Evolutionary conservation across 2,888 invertebrate species (phyloP).

Genomic region (Plagodis dolabraria): DNA sequence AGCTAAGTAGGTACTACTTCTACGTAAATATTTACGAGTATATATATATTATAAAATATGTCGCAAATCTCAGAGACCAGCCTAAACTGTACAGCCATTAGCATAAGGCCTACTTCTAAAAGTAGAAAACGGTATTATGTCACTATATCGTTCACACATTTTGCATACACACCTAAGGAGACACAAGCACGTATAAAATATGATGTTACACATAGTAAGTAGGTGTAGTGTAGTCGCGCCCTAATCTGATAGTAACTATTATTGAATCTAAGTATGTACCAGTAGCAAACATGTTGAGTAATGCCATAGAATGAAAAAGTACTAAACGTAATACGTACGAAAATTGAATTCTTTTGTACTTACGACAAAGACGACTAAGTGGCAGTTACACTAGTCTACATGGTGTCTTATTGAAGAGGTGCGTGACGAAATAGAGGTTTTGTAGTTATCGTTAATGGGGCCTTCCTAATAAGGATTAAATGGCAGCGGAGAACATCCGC

Average conservation of each 20-base stretch:
- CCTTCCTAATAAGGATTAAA: constrained; percentile 11
- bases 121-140: constrained; percentile 20
- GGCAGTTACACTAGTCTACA: constrained; percentile 23
- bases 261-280: neutral
- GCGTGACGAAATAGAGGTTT: constrained; percentile 14
- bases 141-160: constrained; percentile 12
- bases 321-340: neutral
- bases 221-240: constrained; percentile 13
- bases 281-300: constrained; percentile 14
- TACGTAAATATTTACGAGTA: neutral
- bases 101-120: constrained; percentile 14
- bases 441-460: constrained; percentile 5
- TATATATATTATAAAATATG: neutral
- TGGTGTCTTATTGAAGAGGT: constrained; percentile 19
- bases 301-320: neutral
- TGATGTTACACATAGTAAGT: constrained; percentile 3
- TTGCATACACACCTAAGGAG: constrained; percentile 10
- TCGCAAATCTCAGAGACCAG: constrained; percentile 3
- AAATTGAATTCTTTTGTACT: constrained; percentile 26
- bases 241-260: neutral
- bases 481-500: constrained; percentile 1
- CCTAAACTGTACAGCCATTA: constrained; percentile 11
- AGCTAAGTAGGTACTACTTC: too few species aligned
- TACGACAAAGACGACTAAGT: constrained; percentile 23
- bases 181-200: constrained; percentile 2